Conservation (phyloP, 1,140 invertebrate genomes). For the Drosophila teissieri region DNA sequence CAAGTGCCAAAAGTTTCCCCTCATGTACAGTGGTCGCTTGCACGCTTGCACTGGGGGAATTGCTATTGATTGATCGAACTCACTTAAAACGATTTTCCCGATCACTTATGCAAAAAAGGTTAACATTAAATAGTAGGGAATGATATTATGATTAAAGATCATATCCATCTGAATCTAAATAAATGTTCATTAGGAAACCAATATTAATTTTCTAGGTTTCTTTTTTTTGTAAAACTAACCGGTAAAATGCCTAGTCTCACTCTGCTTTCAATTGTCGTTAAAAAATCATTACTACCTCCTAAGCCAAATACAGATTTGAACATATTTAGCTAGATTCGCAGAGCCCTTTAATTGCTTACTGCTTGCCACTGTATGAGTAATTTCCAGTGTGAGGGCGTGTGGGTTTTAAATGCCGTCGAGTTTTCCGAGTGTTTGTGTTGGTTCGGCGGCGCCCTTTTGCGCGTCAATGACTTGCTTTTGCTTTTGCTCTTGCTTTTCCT, state of each 20-base stretch:
- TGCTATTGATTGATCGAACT: conserved; percentile 5
- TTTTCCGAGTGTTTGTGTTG: conserved; percentile 18
- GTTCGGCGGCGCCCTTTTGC: conserved; percentile 42
- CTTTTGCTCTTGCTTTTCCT: conserved; percentile 8
- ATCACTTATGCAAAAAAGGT: background rate
- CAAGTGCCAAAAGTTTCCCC: conserved; percentile 56
- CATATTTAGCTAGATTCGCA: background rate
- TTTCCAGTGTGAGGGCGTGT: conserved; percentile 30
- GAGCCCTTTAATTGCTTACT: conserved; percentile 5
- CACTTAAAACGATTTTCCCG: background rate
- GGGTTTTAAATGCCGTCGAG: conserved; percentile 40
- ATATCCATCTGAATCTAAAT: background rate
- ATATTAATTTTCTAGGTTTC: no score
- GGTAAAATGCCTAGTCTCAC: no score
- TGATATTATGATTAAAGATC: background rate
- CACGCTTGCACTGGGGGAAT: background rate
- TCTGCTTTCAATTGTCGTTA: no score
- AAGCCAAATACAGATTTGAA: no score
- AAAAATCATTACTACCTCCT: no score
- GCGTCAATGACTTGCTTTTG: conserved; percentile 61
- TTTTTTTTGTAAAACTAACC: no score
- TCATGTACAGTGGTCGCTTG: background rate
- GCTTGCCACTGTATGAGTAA: conserved; percentile 17
- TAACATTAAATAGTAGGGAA: background rate
- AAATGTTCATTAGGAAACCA: no score